Conservation (phyloP, 2,888 invertebrate genomes). For the Stenodera caucasica region DNA sequence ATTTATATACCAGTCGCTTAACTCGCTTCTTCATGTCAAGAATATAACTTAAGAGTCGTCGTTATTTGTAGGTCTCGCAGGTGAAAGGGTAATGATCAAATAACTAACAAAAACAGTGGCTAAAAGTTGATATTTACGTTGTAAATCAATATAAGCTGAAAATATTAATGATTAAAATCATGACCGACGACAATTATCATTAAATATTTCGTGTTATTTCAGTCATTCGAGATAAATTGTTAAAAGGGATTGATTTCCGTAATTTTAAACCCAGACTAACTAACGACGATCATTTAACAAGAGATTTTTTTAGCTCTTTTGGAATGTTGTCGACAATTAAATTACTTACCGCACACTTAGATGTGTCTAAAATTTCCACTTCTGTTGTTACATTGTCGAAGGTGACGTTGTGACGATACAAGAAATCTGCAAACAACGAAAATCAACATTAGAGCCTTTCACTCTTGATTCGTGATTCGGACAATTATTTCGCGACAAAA, state of each 20-base stretch:
- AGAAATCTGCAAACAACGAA: slow-evolving; percentile 69
- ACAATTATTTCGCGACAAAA: too few relatives aligned
- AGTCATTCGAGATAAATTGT: slow-evolving; percentile 6
- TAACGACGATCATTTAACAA: too few relatives aligned
- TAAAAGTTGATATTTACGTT: neutral
- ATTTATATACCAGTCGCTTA: neutral
- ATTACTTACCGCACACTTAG: slow-evolving; percentile 75
- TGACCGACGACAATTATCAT: neutral
- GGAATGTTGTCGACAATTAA: neutral
- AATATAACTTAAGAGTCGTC: neutral
- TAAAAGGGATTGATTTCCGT: slow-evolving; percentile 6
- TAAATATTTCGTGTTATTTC: neutral
- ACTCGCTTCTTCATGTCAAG: slow-evolving; percentile 2
- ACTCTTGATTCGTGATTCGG: neutral
- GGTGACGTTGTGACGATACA: slow-evolving; percentile 76
- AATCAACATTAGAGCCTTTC: slow-evolving; percentile 26
- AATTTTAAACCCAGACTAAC: neutral
- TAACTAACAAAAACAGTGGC: slow-evolving; percentile 2
- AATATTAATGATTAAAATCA: slow-evolving; percentile 1
- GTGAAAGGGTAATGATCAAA: slow-evolving; percentile 9
- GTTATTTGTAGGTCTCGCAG: neutral
- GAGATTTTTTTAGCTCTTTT: neutral
- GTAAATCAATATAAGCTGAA: neutral
- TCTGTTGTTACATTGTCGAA: slow-evolving; percentile 77
- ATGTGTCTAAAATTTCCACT: slow-evolving; percentile 79